Percentiles rank a stretch among this genome's conserved stretches.
phyloP scores from a whole-genome alignment of 2,888 invertebrate genomes.

The Ennomos fuscantarius region DNA sequence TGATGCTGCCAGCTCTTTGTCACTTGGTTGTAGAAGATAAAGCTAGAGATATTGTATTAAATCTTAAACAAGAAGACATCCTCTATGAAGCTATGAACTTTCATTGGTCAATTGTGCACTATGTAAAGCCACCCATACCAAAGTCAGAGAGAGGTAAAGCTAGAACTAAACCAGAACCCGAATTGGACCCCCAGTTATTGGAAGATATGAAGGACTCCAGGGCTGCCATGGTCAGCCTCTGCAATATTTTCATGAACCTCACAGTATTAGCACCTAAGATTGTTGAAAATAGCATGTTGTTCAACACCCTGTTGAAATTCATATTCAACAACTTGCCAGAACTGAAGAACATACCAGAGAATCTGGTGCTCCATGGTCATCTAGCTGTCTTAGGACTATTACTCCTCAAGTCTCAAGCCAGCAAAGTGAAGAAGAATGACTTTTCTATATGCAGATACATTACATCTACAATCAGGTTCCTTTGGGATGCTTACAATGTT shows the following conservation, averaged over 20 bases:
- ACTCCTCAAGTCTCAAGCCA: slow-evolving; percentile 92
- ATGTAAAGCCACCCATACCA: slow-evolving; percentile 92
- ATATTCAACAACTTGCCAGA: slow-evolving; percentile 94
- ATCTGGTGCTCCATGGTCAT: slow-evolving; percentile 94
- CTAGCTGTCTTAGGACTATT: slow-evolving; percentile 93
- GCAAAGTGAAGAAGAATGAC: slow-evolving; percentile 93
- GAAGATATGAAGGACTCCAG: slow-evolving; percentile 94
- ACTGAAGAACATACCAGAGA: slow-evolving; percentile 92
- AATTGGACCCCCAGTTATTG: slow-evolving; percentile 89
- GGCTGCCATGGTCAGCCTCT: slow-evolving; percentile 93
- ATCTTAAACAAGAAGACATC: slow-evolving; percentile 91
- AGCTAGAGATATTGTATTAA: slow-evolving; percentile 91
- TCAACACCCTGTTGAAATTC: slow-evolving; percentile 92
- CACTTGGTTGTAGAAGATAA: slow-evolving; percentile 96
- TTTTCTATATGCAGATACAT: slow-evolving; percentile 95
- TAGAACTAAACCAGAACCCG: slow-evolving; percentile 90
- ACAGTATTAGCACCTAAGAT: slow-evolving; percentile 94
- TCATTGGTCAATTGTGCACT: slow-evolving; percentile 95
- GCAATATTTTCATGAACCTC: slow-evolving; percentile 96
- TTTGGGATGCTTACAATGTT: slow-evolving; percentile 96
- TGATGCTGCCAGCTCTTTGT: slow-evolving; percentile 95
- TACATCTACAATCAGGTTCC: slow-evolving; percentile 94
- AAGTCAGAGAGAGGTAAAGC: slow-evolving; percentile 91
- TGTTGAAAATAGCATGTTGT: slow-evolving; percentile 91
- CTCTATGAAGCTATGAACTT: slow-evolving; percentile 91